Evolutionary conservation across 2,888 invertebrate genomes (phyloP).

Genomic region (Lasioglossum calceatum): DNA sequence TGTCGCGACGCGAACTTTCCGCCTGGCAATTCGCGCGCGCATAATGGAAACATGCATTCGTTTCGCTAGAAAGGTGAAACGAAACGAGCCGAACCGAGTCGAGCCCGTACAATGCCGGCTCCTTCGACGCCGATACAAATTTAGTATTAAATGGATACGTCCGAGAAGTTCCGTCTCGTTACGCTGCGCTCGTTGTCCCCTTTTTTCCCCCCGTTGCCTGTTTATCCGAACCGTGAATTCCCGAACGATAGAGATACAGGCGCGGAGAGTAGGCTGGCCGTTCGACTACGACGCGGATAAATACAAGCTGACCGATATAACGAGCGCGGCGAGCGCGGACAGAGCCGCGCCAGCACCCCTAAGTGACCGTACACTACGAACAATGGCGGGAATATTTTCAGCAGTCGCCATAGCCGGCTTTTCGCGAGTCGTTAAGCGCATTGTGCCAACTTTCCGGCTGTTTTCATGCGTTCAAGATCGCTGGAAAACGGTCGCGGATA

Average conservation of each 20-base stretch:
- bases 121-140: slow-evolving; percentile 58
- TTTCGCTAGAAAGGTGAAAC: slow-evolving; percentile 41
- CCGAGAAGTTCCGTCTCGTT: slow-evolving; percentile 44
- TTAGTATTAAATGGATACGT: slow-evolving; percentile 61
- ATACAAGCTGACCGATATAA: slow-evolving; percentile 52
- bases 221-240: slow-evolving; percentile 37
- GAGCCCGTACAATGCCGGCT: slow-evolving; percentile 45
- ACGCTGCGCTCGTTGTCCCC: slow-evolving; percentile 7
- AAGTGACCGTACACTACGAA: slow-evolving; percentile 27
- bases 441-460: slow-evolving; percentile 7
- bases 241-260: slow-evolving; percentile 23
- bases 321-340: slow-evolving; percentile 34
- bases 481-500: not conserved
- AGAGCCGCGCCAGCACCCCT: not conserved
- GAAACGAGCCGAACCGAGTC: slow-evolving; percentile 18
- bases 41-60: slow-evolving; percentile 63
- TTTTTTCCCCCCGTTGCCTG: not conserved
- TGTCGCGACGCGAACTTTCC: slow-evolving; percentile 62
- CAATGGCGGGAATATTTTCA: slow-evolving; percentile 40
- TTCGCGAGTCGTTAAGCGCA: not conserved
- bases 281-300: slow-evolving; percentile 33
- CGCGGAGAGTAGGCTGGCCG: slow-evolving; percentile 12
- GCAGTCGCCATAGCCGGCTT: not conserved
- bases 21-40: slow-evolving; percentile 46
- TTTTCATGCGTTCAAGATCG: slow-evolving; percentile 1